Evolutionary conservation across 2,888 invertebrate genomes (phyloP), one percentile per base, ranked within the genome.

Genomic region (Euzophera pinguis): DNA sequence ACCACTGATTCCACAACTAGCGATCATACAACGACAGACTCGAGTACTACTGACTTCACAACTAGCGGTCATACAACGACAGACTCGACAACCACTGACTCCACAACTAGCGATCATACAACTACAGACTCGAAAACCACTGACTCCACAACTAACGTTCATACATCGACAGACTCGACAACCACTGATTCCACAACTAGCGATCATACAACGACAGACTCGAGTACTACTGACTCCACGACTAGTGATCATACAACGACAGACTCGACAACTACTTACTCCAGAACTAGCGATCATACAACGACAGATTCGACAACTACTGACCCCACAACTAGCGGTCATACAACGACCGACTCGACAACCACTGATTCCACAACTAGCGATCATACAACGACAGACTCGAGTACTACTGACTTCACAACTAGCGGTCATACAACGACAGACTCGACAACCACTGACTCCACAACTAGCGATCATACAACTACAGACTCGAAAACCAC

Each of bases 231-330:
- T 10, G 35, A 43, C 43, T 27, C 43, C 27, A 27, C 27, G 0
- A 53, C 34, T 8, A 32, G 9, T 8, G 32, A 32, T 8, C 32
- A 32, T 29, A n/a, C n/a, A n/a, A n/a, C n/a, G n/a, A n/a, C n/a
- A n/a, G n/a, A n/a, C n/a, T n/a, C n/a, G n/a, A 55, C 51, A 3
- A 55, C 52, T 6, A 39, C 32, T n/a, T 17, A 34, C 14, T 9
- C 47, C 1, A 37, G 32, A 0, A 47, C 48, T 10, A 50, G 50
- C 0, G 32, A 32, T 8, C 7, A 4, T 32, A 32, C 32, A 32
- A 39, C 54, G 6, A 37, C 50, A 14, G 43, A 61, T 14, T 16
- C n/a, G 12, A 53, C 54, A 5, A 53, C 50, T n/a, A 16, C 58
- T 8, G 53, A 32, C 32, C 7, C 48, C 2, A 52, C 41, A 10